These are phyloP conservation scores for Prunella strophiata DNA, from an alignment of 2,797 vertebrate genomes.

Conservation along the genomic window DNA sequence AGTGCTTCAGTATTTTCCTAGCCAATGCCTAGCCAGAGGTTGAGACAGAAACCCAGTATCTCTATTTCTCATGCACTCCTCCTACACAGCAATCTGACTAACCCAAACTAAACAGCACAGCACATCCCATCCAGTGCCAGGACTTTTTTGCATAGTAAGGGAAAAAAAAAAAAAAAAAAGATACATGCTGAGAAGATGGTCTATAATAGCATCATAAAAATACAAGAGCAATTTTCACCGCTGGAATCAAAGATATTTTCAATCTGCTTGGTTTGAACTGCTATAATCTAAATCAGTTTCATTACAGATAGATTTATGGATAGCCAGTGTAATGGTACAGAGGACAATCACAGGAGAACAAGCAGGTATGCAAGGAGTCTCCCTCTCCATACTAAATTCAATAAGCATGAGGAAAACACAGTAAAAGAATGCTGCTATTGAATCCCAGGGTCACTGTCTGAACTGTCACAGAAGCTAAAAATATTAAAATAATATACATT, in stretches of 20 bases:
- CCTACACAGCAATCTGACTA: background rate
- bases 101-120: background rate
- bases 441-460: background rate
- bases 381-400: background rate
- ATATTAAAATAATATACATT: background rate
- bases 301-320: background rate
- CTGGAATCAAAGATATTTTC: constrained; percentile 20
- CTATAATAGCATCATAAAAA: constrained; percentile 5
- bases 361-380: background rate
- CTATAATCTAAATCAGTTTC: background rate
- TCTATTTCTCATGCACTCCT: background rate
- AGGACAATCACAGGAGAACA: background rate
- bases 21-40: background rate
- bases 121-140: background rate
- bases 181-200: constrained; percentile 19
- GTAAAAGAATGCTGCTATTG: background rate
- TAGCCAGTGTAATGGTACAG: background rate
- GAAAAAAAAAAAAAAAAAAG: background rate
- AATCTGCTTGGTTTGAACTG: background rate
- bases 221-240: background rate
- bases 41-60: background rate
- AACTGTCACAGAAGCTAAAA: background rate
- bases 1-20: background rate
- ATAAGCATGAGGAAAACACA: background rate
- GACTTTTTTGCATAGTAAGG: background rate